These are phyloP conservation scores for Papilio machaon DNA, from an alignment of 1,140 invertebrate genomes.

Conservation along the genomic window DNA sequence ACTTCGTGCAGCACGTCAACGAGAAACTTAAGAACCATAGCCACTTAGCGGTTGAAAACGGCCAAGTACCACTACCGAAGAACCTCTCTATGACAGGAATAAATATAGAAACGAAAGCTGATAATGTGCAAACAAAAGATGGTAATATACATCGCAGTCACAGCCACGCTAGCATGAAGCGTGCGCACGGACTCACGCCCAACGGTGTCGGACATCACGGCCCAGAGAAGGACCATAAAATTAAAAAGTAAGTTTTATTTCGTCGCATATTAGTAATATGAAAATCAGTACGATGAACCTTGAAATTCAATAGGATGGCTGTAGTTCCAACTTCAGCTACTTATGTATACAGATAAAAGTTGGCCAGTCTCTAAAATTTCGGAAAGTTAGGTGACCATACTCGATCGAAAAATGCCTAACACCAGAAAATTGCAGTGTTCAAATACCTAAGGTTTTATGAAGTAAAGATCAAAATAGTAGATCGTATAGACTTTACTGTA, in stretches of 20 bases:
- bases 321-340: too few species aligned
- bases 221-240: conserved; percentile 61
- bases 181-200: conserved; percentile 62
- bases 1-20: conserved; percentile 75
- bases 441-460: too few species aligned
- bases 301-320: background rate
- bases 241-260: conserved; percentile 66
- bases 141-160: conserved; percentile 71
- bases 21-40: conserved; percentile 70
- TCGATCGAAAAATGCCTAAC: too few species aligned
- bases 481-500: too few species aligned
- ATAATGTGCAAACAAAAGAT: conserved; percentile 45
- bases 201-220: conserved; percentile 69
- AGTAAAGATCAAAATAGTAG: too few species aligned
- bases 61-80: conserved; percentile 53
- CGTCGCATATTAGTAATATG: background rate
- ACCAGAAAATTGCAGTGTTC: too few species aligned
- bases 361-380: too few species aligned
- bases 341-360: too few species aligned
- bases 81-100: conserved; percentile 54
- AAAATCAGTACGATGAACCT: too few species aligned
- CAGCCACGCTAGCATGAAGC: conserved; percentile 76
- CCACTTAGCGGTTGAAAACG: conserved; percentile 70
- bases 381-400: too few species aligned
- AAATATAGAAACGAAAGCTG: conserved; percentile 42